Conservation (phyloP, 2,888 invertebrate species). For the Metacarcinus magister region DNA sequence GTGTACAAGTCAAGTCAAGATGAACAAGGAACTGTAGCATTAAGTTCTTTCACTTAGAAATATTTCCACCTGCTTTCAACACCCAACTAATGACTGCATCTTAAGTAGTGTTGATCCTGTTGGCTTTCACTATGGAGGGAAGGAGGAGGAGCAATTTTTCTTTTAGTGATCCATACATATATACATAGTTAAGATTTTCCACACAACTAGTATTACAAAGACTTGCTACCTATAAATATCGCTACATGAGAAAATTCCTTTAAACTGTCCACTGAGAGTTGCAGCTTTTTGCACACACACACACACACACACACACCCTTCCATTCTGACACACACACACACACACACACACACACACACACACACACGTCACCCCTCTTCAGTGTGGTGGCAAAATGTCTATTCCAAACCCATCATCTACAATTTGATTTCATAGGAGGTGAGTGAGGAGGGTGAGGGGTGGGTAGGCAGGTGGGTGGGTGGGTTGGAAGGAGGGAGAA, state of each 20-base stretch:
- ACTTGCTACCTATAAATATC: neutral
- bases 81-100: neutral
- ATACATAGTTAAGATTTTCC: neutral
- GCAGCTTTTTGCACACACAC: neutral
- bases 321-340: neutral
- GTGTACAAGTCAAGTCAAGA: neutral
- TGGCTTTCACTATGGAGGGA: neutral
- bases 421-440: neutral
- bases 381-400: constrained; percentile 26
- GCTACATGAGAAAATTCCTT: constrained; percentile 1
- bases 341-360: constrained; percentile 19
- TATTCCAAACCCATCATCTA: neutral
- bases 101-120: constrained; percentile 13
- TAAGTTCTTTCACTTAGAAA: neutral
- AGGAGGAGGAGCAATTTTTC: neutral
- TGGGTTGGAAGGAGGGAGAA: neutral
- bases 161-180: neutral
- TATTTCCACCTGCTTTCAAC: neutral
- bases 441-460: neutral
- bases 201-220: constrained; percentile 38
- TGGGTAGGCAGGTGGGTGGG: neutral
- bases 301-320: neutral
- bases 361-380: neutral
- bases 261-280: neutral
- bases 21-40: neutral